These are phyloP conservation scores for Atrina japonica DNA, from an alignment of 2,888 invertebrate species.

Conservation along the genomic window DNA sequence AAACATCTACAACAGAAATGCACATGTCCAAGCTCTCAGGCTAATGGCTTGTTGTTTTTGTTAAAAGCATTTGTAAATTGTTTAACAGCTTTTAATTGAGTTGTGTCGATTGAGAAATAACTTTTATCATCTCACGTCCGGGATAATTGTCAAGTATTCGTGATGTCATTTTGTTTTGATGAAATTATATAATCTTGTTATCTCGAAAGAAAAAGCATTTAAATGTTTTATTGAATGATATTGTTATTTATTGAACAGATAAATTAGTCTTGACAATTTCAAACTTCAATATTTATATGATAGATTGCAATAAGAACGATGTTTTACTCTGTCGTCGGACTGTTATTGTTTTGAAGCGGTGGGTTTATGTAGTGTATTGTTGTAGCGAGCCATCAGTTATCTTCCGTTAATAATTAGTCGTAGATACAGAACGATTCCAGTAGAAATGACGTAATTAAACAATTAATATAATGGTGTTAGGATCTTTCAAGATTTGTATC, in stretches of 20 bases:
- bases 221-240: not conserved
- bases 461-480: too few relatives aligned
- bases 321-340: not conserved
- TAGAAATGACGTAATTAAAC: too few relatives aligned
- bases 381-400: too few relatives aligned
- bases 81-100: conserved; percentile 27
- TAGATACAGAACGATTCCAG: too few relatives aligned
- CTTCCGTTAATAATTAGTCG: too few relatives aligned
- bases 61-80: conserved; percentile 31
- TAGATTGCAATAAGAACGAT: not conserved
- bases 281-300: not conserved
- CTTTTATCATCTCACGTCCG: too few relatives aligned
- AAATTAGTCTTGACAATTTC: not conserved
- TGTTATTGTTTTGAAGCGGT: too few relatives aligned
- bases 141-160: too few relatives aligned
- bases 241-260: not conserved
- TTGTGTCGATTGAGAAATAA: conserved; percentile 22
- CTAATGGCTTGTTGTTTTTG: conserved; percentile 29
- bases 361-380: too few relatives aligned
- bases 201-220: conserved; percentile 6
- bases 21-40: not conserved
- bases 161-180: not conserved
- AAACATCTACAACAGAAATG: too few relatives aligned
- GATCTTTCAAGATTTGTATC: too few relatives aligned
- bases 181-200: conserved; percentile 26